A percentile compares a stretch with the other conserved stretches of the same genome.
phyloP scores from a whole-genome alignment of 1,140 invertebrate genomes.

The Heliconius himera region DNA sequence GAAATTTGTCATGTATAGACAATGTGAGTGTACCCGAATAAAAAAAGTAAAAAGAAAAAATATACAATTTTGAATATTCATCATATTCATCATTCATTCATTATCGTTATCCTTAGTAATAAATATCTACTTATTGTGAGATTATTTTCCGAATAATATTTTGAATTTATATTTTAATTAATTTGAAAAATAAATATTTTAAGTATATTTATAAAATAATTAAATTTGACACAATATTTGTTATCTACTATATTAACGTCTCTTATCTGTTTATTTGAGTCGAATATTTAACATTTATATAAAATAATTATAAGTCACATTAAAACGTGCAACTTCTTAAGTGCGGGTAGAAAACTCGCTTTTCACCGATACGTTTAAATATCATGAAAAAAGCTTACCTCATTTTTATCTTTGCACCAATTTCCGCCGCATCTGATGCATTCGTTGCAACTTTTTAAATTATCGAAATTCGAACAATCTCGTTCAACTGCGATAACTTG shows the following conservation, averaged over 20 bases:
- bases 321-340: neutral
- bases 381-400: conserved; percentile 46
- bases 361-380: neutral
- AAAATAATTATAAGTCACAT: neutral
- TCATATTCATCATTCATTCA: too few species aligned
- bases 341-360: neutral
- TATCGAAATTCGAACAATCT: conserved; percentile 46
- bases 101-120: too few species aligned
- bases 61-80: neutral
- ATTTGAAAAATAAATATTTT: neutral
- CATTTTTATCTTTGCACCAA: conserved; percentile 63
- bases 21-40: neutral
- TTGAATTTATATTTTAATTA: neutral
- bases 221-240: neutral
- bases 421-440: conserved; percentile 64
- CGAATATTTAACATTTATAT: neutral
- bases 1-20: neutral
- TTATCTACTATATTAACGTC: neutral
- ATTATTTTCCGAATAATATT: neutral
- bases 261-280: neutral
- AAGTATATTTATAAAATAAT: neutral
- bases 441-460: conserved; percentile 60
- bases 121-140: too few species aligned
- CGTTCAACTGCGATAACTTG: conserved; percentile 53
- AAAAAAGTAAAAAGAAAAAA: neutral